Evolutionary conservation across 1,140 invertebrate species (phyloP).

Genomic region (Trigoniulus corallinus): DNA sequence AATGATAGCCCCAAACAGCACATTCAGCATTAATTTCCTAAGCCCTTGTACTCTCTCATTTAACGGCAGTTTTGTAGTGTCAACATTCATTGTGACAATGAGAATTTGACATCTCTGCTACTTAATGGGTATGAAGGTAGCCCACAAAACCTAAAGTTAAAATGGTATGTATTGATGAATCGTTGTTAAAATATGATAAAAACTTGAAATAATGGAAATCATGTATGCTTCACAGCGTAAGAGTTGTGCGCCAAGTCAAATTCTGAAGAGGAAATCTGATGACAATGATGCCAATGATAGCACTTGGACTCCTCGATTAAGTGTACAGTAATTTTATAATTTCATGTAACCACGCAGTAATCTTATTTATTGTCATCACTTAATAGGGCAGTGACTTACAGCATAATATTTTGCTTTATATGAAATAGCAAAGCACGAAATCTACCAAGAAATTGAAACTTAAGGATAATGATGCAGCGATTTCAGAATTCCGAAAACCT

Average conservation of each 20-base stretch:
- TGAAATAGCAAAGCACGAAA: conserved; percentile 5
- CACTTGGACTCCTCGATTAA: conserved; percentile 3
- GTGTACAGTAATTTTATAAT: neutral
- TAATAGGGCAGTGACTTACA: neutral
- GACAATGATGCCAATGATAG: conserved; percentile 22
- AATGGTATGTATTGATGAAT: no score
- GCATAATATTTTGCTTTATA: conserved; percentile 4
- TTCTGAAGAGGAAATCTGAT: conserved; percentile 27
- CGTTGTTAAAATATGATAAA: no score
- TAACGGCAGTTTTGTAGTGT: no score
- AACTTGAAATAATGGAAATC: no score
- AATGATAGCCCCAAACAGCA: no score
- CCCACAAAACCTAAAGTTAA: no score
- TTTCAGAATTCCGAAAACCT: conserved; percentile 12
- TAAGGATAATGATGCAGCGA: conserved; percentile 17
- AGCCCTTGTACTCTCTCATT: no score
- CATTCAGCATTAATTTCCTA: no score
- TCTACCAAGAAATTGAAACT: neutral
- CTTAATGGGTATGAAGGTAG: no score
- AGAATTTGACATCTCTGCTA: no score
- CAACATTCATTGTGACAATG: no score
- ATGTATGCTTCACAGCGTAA: no score
- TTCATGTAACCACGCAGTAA: neutral
- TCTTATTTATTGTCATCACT: neutral
- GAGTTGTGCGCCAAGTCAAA: conserved; percentile 37